Conservation (phyloP, 2,113 vertebrate genomes). For the Lipophrys pholis region DNA sequence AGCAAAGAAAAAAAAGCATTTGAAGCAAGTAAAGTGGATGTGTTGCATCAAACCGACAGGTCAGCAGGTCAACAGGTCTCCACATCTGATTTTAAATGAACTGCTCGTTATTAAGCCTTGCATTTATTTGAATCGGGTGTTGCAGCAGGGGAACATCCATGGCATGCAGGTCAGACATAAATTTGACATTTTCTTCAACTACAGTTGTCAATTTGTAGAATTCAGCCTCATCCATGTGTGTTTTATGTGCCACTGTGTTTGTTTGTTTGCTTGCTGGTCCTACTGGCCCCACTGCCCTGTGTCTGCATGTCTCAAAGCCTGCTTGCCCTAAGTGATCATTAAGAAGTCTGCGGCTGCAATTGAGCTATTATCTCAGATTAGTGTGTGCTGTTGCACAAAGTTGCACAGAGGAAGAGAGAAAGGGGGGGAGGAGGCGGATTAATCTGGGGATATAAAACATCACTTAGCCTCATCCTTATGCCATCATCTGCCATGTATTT, state of each 20-base stretch:
- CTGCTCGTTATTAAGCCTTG: no score
- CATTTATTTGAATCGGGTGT: no score
- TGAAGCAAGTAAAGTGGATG: no score
- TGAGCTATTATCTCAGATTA: conserved; percentile 86
- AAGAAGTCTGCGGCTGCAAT: conserved; percentile 81
- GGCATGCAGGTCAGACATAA: no score
- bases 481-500: conserved; percentile 27
- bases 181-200: no score
- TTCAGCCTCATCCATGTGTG: not conserved
- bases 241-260: conserved; percentile 24
- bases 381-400: conserved; percentile 70
- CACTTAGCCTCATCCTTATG: conserved; percentile 46
- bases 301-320: conserved; percentile 71
- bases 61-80: no score
- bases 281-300: conserved; percentile 67
- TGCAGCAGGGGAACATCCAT: no score
- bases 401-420: conserved; percentile 38
- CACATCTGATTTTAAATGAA: no score
- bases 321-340: conserved; percentile 79
- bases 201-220: no score
- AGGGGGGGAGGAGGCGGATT: conserved; percentile 41
- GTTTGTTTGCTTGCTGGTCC: conserved; percentile 30
- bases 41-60: no score
- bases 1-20: no score
- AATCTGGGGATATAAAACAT: conserved; percentile 51